Evolutionary conservation across 2,113 vertebrate genomes (phyloP), one percentile per base, ranked within the genome.

Genomic region (Spilogale gracilis): DNA sequence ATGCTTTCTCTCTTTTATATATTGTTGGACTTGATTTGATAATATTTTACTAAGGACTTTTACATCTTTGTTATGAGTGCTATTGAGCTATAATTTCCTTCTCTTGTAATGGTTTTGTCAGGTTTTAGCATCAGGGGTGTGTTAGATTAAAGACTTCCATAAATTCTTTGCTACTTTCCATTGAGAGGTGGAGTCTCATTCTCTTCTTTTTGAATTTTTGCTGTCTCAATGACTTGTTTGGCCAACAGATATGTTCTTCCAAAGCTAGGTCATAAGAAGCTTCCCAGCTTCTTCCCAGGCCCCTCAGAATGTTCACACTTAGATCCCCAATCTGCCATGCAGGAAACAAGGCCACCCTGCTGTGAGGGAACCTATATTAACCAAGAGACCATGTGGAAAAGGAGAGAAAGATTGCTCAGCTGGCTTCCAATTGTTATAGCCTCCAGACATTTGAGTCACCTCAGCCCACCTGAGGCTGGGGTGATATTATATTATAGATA

Each of bases 21-120:
- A 27, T 78, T 86, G 27, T 45, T 60, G 76, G 43, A 73, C 56
- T 58, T 89, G 43, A 74, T 85, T 91, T 65, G 79, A 71, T 78
- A 80, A 61, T 58, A 48, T 76, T 88, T 95, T 91, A 23, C 52
- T 89, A 89, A 93, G 56, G 18, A 56, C 54, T 88, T 97, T 91
- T 91, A n/a, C 38, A 65, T 63, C 61, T 78, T 91, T 76, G 71
- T 74, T 18, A 11, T 89, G 54, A 95, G 32, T 84, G 52, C 52
- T 63, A 80, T 21, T 84, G 54, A 96, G n/a, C 43, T 79, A 54
- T 87, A 54, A 67, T 89, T 94, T 95, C 89, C 48, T 95, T 80
- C 80, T 74, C 52, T 91, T 91, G 20, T 23, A 67, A 94, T 25
- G 69, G 60, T 60, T 89, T 80, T 45, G 13, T 87, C 38, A 93